These are phyloP conservation scores for Electrona antarctica DNA, from an alignment of 2,113 vertebrate species.

Conservation along the genomic window DNA sequence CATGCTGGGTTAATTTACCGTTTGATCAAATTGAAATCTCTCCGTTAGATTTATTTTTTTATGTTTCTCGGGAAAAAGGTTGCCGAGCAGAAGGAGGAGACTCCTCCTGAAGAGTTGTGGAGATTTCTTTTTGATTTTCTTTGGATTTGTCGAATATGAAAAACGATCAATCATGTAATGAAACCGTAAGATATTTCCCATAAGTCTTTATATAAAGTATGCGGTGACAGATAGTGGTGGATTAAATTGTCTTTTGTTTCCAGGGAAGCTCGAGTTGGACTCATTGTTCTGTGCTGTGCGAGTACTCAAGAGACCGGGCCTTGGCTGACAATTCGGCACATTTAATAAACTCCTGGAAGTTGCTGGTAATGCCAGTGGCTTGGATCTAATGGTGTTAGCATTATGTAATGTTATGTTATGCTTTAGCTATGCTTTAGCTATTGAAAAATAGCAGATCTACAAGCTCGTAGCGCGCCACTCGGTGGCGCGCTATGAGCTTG, in stretches of 20 bases:
- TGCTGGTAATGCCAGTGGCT: conserved; percentile 21
- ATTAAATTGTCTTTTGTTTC: conserved; percentile 11
- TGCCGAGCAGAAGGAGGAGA: background rate
- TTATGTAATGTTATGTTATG: too few species aligned
- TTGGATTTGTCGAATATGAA: background rate
- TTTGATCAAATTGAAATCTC: background rate
- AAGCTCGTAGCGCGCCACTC: too few species aligned
- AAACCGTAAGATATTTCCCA: conserved; percentile 1
- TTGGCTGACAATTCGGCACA: background rate
- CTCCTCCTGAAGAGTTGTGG: background rate
- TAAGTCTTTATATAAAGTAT: conserved; percentile 2
- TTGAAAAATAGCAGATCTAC: too few species aligned
- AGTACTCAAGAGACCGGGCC: background rate
- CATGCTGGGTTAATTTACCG: too few species aligned
- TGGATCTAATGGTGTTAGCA: conserved; percentile 27
- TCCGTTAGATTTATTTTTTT: background rate
- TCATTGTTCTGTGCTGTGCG: conserved; percentile 23
- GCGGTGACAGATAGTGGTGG: background rate
- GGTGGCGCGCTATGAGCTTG: too few species aligned
- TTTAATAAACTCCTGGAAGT: conserved; percentile 18
- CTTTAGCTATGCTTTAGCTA: too few species aligned
- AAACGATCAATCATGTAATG: background rate
- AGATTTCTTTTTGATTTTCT: background rate
- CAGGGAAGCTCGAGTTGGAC: conserved; percentile 8
- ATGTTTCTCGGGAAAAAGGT: background rate